These are phyloP conservation scores for Ernsta delagoae DNA, from an alignment of 2,888 invertebrate genomes.

Conservation along the genomic window DNA sequence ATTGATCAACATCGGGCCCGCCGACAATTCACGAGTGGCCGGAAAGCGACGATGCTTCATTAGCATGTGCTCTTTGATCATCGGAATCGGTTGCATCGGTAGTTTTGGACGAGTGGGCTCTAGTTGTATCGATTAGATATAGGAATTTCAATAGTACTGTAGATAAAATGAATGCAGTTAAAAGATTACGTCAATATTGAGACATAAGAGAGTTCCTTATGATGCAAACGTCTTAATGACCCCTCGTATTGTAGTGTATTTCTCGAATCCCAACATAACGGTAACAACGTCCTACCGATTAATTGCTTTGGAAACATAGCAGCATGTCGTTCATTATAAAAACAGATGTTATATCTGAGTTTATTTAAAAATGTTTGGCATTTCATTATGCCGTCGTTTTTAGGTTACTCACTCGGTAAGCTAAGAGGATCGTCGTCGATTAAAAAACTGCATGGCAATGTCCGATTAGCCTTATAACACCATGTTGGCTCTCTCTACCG, in stretches of 20 bases:
- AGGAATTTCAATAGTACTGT: neutral
- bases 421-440: neutral
- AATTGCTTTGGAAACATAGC: too few relatives aligned
- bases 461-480: neutral
- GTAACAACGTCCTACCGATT: too few relatives aligned
- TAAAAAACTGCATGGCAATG: neutral
- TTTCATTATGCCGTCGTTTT: too few relatives aligned
- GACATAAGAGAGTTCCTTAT: neutral
- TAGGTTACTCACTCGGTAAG: neutral
- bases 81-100: neutral
- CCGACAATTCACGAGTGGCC: slow-evolving; percentile 16
- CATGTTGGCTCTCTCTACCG: neutral
- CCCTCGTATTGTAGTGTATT: too few relatives aligned
- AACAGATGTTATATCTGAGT: neutral
- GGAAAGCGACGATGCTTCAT: slow-evolving; percentile 9
- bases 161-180: too few relatives aligned
- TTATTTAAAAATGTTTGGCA: neutral
- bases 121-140: neutral
- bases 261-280: too few relatives aligned
- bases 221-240: too few relatives aligned
- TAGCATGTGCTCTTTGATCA: slow-evolving; percentile 20
- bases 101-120: slow-evolving; percentile 5
- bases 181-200: neutral
- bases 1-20: slow-evolving; percentile 6
- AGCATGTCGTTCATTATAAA: too few relatives aligned